Evolutionary conservation across 1,140 invertebrate species (phyloP).

Genomic region (Conopomorpha cramerella): DNA sequence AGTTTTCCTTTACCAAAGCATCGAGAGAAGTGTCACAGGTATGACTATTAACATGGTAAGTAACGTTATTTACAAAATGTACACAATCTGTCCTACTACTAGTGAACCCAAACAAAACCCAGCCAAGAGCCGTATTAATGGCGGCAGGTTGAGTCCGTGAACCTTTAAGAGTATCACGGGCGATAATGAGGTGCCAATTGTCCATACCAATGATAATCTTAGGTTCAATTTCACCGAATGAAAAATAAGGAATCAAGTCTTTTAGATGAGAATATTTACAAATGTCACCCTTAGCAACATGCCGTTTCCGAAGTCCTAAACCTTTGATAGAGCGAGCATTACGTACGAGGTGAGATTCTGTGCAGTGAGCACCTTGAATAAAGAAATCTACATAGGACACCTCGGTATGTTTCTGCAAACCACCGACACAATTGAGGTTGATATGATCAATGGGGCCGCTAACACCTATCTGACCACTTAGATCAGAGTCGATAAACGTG

Average conservation of each 20-base stretch:
- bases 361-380: conserved; percentile 6
- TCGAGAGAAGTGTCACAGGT: too few species aligned
- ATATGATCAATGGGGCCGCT: background rate
- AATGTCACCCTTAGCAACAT: conserved; percentile 1
- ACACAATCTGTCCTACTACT: conserved; percentile 1
- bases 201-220: conserved; percentile 9
- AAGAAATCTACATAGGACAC: conserved; percentile 5
- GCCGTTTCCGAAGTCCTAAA: conserved; percentile 2
- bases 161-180: conserved; percentile 4
- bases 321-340: conserved; percentile 3
- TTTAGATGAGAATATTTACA: conserved; percentile 1
- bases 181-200: conserved; percentile 8
- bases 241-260: conserved; percentile 3
- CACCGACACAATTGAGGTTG: conserved; percentile 3
- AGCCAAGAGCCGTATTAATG: conserved; percentile 7
- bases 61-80: conserved; percentile 6
- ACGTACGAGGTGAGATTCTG: conserved; percentile 3
- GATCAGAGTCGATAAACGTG: background rate
- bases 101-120: conserved; percentile 7
- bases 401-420: conserved; percentile 1
- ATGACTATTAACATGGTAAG: too few species aligned
- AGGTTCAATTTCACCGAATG: conserved; percentile 4
- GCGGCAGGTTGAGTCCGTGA: conserved; percentile 6
- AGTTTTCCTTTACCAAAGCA: too few species aligned
- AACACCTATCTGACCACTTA: background rate